Evolutionary conservation across 2,888 invertebrate genomes (phyloP).

Genomic region (Drosophila algonquin): DNA sequence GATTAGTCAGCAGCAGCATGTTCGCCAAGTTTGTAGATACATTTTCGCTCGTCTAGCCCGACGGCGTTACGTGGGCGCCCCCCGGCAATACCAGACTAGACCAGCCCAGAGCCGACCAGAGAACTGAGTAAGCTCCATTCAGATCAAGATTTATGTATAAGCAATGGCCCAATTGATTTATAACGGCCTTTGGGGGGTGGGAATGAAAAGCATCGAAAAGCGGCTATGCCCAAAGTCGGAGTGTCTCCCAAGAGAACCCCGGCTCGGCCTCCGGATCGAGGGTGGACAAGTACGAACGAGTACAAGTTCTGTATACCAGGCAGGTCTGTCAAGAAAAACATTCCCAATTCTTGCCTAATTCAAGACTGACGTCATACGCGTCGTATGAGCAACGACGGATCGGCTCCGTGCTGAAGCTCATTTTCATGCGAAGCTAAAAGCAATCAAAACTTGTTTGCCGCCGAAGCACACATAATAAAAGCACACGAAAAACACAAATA

Average conservation of each 20-base stretch:
- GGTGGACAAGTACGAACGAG: slow-evolving; percentile 1
- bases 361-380: slow-evolving; percentile 64
- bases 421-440: slow-evolving; percentile 50
- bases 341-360: slow-evolving; percentile 71
- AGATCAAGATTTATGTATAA: slow-evolving; percentile 35
- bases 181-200: slow-evolving; percentile 68
- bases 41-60: slow-evolving; percentile 42
- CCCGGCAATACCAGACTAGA: background rate
- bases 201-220: slow-evolving; percentile 24
- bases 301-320: slow-evolving; percentile 1
- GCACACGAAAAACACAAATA: slow-evolving; percentile 34
- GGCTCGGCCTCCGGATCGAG: slow-evolving; percentile 65
- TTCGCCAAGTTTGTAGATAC: slow-evolving; percentile 27
- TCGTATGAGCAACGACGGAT: slow-evolving; percentile 15
- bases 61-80: slow-evolving; percentile 68
- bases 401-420: slow-evolving; percentile 42
- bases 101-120: slow-evolving; percentile 20
- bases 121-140: slow-evolving; percentile 44
- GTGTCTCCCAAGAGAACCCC: slow-evolving; percentile 7
- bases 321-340: slow-evolving; percentile 39
- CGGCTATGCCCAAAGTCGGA: slow-evolving; percentile 48
- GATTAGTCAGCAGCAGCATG: slow-evolving; percentile 63
- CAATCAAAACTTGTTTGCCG: slow-evolving; percentile 76
- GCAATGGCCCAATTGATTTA: slow-evolving; percentile 72
- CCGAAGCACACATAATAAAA: slow-evolving; percentile 47